Percentiles rank a stretch among this genome's conserved stretches.
Evolutionary conservation across 2,888 invertebrate species (phyloP).

Genomic region (Temnothorax unifasciatus): DNA sequence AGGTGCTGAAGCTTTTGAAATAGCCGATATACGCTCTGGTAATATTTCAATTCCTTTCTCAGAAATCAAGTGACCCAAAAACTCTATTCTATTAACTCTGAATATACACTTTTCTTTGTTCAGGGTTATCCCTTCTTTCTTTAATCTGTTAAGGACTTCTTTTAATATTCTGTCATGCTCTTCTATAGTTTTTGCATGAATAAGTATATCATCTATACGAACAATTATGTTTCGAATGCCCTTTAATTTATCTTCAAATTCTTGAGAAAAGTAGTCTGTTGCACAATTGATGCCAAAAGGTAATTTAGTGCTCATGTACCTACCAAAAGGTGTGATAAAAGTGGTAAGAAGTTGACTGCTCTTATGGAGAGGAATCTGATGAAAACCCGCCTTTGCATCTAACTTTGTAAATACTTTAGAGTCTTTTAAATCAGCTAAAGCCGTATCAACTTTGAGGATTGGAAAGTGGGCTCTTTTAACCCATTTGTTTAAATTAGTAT

Average conservation of each 20-base stretch:
- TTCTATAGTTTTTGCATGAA: background rate
- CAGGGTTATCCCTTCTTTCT: background rate
- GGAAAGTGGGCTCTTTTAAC: background rate
- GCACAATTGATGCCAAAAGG: slow-evolving; percentile 29
- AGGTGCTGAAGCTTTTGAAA: background rate
- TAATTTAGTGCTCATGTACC: slow-evolving; percentile 23
- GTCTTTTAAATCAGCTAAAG: background rate
- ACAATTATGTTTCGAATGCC: slow-evolving; percentile 3
- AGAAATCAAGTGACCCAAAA: background rate
- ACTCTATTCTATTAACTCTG: background rate
- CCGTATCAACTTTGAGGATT: background rate
- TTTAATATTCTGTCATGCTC: background rate
- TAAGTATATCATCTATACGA: background rate
- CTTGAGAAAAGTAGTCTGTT: slow-evolving; percentile 69
- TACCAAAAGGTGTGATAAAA: slow-evolving; percentile 21
- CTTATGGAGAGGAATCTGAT: slow-evolving; percentile 10
- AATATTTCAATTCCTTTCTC: background rate
- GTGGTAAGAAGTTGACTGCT: slow-evolving; percentile 23
- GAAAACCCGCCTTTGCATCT: slow-evolving; percentile 19
- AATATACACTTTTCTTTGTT: slow-evolving; percentile 26
- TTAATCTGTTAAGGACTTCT: background rate
- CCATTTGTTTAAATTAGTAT: background rate
- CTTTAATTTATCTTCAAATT: background rate
- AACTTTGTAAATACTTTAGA: slow-evolving; percentile 9
- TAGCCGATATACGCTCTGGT: background rate